phyloP scores from a whole-genome alignment of 2,888 invertebrate genomes.

The Drosophila silvestris region DNA sequence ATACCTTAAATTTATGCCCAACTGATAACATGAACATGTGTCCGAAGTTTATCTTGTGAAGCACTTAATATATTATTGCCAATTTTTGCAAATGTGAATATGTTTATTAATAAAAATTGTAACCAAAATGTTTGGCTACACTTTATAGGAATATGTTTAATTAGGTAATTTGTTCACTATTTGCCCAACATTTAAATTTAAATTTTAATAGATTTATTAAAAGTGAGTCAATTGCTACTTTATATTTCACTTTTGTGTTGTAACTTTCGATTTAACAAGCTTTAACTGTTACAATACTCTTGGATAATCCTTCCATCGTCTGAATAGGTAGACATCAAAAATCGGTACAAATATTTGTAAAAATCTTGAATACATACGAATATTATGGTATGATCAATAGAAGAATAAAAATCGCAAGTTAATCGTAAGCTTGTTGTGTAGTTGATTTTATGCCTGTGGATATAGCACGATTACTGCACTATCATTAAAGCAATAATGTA shows the following conservation, averaged over 20 bases:
- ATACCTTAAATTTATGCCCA: slow-evolving; percentile 6
- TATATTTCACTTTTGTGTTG: neutral
- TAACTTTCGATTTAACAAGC: neutral
- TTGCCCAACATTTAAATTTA: neutral
- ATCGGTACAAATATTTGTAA: neutral
- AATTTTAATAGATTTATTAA: neutral
- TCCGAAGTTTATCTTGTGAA: neutral
- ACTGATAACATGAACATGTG: slow-evolving; percentile 19
- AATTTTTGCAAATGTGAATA: neutral
- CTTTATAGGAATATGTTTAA: neutral
- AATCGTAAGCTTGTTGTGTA: neutral
- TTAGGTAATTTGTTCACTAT: neutral
- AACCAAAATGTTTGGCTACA: neutral
- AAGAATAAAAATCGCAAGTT: neutral
- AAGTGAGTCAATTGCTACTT: neutral
- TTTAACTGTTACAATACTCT: neutral
- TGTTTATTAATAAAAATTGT: neutral
- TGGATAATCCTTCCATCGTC: neutral
- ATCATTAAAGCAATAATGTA: slow-evolving; percentile 24
- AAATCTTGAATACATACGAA: neutral
- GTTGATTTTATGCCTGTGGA: neutral
- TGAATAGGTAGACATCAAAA: neutral
- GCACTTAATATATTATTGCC: neutral
- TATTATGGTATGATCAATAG: neutral
- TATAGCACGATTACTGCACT: slow-evolving; percentile 16